A percentile compares a stretch with the other conserved stretches of the same genome.
phyloP scores from a whole-genome alignment of 2,113 vertebrate species.

The Mesoclemmys tuberculata region DNA sequence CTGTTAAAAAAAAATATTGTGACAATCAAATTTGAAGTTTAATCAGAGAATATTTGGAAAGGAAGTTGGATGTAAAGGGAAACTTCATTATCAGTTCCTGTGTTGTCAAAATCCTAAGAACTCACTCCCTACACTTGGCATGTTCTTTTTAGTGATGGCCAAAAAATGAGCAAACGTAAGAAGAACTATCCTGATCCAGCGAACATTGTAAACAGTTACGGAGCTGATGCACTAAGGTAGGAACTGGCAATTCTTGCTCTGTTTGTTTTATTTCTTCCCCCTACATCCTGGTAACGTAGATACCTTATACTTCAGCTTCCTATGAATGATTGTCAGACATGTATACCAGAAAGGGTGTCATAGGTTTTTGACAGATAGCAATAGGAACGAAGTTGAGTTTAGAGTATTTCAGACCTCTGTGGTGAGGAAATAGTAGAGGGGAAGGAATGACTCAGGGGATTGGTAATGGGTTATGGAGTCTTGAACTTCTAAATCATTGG shows the following conservation, averaged over 20 bases:
- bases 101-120: neutral
- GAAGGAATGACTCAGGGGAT: neutral
- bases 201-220: constrained; percentile 88
- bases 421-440: neutral
- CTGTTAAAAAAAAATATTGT: neutral
- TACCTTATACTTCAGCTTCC: neutral
- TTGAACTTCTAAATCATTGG: neutral
- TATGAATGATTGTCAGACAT: neutral
- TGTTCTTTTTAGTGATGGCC: constrained; percentile 89
- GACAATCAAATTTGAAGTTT: neutral
- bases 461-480: neutral
- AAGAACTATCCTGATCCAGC: constrained; percentile 97
- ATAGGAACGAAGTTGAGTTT: neutral
- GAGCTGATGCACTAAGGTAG: constrained; percentile 95
- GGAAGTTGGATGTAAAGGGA: neutral
- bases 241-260: neutral
- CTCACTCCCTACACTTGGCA: neutral
- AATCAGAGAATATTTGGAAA: neutral
- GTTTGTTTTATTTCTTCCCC: neutral
- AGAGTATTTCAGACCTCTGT: neutral
- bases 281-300: no score
- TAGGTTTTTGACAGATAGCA: neutral
- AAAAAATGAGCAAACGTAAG: constrained; percentile 99
- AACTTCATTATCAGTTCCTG: neutral
- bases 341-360: neutral